phyloP scores from a whole-genome alignment of 2,888 invertebrate genomes.

The Zaprionus bogoriensis region DNA sequence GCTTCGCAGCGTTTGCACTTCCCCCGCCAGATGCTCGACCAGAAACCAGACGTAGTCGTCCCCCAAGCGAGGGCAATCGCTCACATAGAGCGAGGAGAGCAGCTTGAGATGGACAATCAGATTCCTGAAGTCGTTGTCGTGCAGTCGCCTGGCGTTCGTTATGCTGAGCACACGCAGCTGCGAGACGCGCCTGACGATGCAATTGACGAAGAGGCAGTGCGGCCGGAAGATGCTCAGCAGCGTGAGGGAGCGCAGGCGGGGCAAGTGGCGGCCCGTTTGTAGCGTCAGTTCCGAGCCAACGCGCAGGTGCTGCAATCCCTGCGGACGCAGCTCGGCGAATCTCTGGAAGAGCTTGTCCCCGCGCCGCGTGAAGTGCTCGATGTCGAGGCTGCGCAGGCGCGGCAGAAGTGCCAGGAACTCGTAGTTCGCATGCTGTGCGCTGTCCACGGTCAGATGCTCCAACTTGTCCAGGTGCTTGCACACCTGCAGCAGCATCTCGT shows the following conservation, averaged over 20 bases:
- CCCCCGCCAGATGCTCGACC: neutral
- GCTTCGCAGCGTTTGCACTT: constrained; percentile 2
- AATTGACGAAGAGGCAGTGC: neutral
- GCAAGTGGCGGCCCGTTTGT: constrained; percentile 3
- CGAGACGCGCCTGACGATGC: constrained; percentile 5
- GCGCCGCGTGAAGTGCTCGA: constrained; percentile 14
- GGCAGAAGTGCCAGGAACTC: constrained; percentile 20
- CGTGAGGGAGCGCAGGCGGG: neutral
- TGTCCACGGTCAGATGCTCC: constrained; percentile 18
- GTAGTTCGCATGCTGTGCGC: constrained; percentile 13
- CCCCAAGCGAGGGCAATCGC: constrained; percentile 1
- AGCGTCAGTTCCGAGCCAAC: constrained; percentile 19
- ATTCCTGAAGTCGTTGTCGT: constrained; percentile 6
- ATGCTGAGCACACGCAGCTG: constrained; percentile 17
- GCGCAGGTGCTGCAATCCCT: constrained; percentile 15
- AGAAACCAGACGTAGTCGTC: constrained; percentile 13
- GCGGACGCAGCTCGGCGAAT: constrained; percentile 18
- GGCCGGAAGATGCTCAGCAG: constrained; percentile 23
- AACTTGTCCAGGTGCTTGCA: constrained; percentile 16
- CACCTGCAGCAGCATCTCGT: constrained; percentile 15
- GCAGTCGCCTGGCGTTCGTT: neutral
- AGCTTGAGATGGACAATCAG: constrained; percentile 17
- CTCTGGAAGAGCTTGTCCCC: constrained; percentile 20
- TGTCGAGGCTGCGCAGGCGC: constrained; percentile 18
- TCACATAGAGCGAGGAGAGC: constrained; percentile 12